Percentiles rank a stretch among this genome's conserved stretches.
Evolutionary conservation across 1,140 invertebrate genomes (phyloP).

Genomic region (Drosophila sproati): DNA sequence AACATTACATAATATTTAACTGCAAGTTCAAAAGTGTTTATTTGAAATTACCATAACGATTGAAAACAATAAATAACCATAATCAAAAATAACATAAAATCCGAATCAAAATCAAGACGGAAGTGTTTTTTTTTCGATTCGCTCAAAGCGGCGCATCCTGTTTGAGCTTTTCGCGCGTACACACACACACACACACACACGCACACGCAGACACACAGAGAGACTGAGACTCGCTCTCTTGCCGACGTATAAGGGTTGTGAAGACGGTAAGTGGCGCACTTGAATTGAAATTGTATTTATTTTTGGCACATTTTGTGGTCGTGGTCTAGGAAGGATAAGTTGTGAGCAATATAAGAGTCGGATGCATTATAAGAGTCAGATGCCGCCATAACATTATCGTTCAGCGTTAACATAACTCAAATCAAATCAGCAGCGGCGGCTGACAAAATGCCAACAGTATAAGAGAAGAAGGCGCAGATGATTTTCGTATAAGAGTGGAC

Average conservation of each 20-base stretch:
- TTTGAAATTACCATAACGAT: slow-evolving; percentile 26
- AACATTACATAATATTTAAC: slow-evolving; percentile 52
- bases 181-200: slow-evolving; percentile 24
- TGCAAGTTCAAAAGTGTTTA: slow-evolving; percentile 35
- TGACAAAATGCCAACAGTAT: not conserved
- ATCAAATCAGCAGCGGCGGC: not conserved
- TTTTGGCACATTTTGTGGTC: slow-evolving; percentile 3
- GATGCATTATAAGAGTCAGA: not conserved
- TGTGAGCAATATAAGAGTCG: slow-evolving; percentile 8
- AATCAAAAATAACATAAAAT: slow-evolving; percentile 29
- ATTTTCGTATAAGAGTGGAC: slow-evolving; percentile 1
- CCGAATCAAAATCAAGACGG: slow-evolving; percentile 57
- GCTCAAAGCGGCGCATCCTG: slow-evolving; percentile 69
- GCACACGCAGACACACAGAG: not conserved
- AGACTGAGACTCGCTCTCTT: slow-evolving; percentile 21
- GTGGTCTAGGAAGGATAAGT: not conserved
- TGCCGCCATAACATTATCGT: not conserved
- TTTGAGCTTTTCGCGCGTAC: slow-evolving; percentile 58
- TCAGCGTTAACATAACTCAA: not conserved
- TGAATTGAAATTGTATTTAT: slow-evolving; percentile 26
- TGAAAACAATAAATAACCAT: slow-evolving; percentile 39
- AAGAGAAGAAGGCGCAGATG: not conserved
- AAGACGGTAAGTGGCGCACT: slow-evolving; percentile 43
- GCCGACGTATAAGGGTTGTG: slow-evolving; percentile 43
- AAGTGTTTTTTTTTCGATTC: slow-evolving; percentile 53